A percentile compares a stretch with the other conserved stretches of the same genome.
phyloP scores from a whole-genome alignment of 1,140 invertebrate species.

The Drepana arcuata region DNA sequence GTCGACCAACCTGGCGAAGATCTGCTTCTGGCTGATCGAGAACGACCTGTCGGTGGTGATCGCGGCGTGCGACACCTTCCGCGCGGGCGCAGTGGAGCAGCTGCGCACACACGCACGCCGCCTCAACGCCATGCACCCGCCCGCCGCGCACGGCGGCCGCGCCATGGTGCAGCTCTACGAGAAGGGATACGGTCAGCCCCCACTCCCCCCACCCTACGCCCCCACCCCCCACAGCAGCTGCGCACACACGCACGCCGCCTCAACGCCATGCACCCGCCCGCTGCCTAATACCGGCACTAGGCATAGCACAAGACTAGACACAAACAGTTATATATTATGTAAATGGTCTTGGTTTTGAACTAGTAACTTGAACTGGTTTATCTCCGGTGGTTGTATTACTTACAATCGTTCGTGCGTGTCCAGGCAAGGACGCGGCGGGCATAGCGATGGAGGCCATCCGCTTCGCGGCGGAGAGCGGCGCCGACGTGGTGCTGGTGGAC shows the following conservation, averaged over 20 bases:
- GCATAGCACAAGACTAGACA: too few species aligned
- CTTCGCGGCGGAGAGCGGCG: conserved; percentile 83
- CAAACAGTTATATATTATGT: too few species aligned
- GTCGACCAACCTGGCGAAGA: conserved; percentile 99
- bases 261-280: conserved; percentile 92
- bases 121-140: conserved; percentile 94
- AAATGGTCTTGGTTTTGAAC: too few species aligned
- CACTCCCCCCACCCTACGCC: conserved; percentile 98
- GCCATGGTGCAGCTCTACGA: conserved; percentile 96
- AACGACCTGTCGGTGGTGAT: conserved; percentile 97
- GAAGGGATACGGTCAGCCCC: conserved; percentile 95
- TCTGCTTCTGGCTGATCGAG: conserved; percentile 99
- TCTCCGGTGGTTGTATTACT: too few species aligned
- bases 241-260: conserved; percentile 95
- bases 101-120: conserved; percentile 95
- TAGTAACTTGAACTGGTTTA: too few species aligned
- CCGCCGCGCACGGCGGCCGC: conserved; percentile 77
- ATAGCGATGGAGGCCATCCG: conserved; percentile 98
- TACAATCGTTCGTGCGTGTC: too few species aligned
- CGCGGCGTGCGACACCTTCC: conserved; percentile 99
- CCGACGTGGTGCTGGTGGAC: conserved; percentile 96
- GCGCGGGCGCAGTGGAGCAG: conserved; percentile 99
- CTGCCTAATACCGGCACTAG: too few species aligned
- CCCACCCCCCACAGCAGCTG: conserved; percentile 98
- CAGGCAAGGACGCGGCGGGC: conserved; percentile 96